Evolutionary conservation across 2,797 vertebrate genomes (phyloP), one percentile per base, ranked within the genome.

Genomic region (Heteromormyrus szaboi): DNA sequence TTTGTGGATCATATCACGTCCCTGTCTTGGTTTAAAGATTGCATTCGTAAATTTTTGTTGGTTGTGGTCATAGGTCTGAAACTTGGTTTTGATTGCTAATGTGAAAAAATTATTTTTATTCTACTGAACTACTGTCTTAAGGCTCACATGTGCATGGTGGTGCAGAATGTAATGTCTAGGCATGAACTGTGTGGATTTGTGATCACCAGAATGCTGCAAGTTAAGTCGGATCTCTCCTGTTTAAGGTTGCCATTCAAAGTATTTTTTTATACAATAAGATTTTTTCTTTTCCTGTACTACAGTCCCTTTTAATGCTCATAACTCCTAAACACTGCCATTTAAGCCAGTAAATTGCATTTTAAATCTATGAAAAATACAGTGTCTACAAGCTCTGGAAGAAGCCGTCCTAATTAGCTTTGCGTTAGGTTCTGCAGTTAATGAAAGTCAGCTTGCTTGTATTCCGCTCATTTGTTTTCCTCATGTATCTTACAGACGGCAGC

Each of bases 401-500:
- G 4, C 6, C 90, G 25, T 29, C 4, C 48, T 7, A 33, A 41
- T 44, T 46, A 81, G 88, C 33, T 88, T 53, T 22, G 59, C 11
- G 2, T 84, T 22, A 72, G 50, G 72, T 29, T 72, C 84, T 48
- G 46, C 50, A 37, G 59, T 46, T 84, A 4, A 48, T 53, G 41
- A 14, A 19, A 76, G 29, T 37, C 68, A 79, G 17, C 72, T n/a
- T 79, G 72, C 14, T 79, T 9, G 11, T 85, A 62, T 56, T 86
- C 51, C 93, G 92, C 93, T 92, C 22, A 91, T 54, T 86, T 86
- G 44, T 17, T 79, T 79, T n/a, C 11, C 41, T 62, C 8, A 53
- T 53, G 44, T 94, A 89, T 95, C 89, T 96, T 96, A 89, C 96
- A 99, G 99, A 99, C 96, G 96, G 97, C 97, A 96, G 96, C 98